Conservation (phyloP, 2,797 vertebrate genomes). For the Helostoma temminkii region DNA sequence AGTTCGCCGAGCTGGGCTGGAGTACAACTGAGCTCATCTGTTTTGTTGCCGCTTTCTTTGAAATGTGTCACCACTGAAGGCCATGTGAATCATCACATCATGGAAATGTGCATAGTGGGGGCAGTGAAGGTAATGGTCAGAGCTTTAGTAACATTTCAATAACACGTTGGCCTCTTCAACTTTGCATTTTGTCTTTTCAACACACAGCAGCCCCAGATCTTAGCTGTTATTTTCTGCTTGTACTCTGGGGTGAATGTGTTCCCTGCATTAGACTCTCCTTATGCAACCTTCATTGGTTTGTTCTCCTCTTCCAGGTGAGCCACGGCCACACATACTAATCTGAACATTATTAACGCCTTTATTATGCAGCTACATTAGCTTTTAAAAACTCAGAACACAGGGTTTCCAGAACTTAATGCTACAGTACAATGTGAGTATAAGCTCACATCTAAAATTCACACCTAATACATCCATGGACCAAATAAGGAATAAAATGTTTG, state of each 20-base stretch:
- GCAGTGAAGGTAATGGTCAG: conserved; percentile 13
- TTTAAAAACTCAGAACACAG: conserved; percentile 1
- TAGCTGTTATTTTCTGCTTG: background rate
- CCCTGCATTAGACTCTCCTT: background rate
- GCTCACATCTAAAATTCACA: conserved; percentile 30
- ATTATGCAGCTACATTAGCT: background rate
- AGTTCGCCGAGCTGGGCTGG: background rate
- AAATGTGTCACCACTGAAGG: conserved; percentile 14
- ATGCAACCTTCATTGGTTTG: conserved; percentile 11
- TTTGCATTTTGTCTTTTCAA: background rate
- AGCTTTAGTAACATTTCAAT: conserved; percentile 9
- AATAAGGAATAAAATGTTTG: background rate
- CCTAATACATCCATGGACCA: background rate
- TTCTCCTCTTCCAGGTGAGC: background rate
- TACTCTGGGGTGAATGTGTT: conserved; percentile 20
- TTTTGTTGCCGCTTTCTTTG: background rate
- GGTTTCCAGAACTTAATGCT: background rate
- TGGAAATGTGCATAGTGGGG: background rate
- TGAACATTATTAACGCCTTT: background rate
- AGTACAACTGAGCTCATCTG: background rate
- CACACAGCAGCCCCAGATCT: background rate
- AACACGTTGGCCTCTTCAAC: background rate
- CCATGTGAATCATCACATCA: conserved; percentile 46
- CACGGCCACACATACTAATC: background rate
- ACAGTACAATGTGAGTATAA: background rate